These are phyloP conservation scores for Planiliza haematocheilus DNA, from an alignment of 2,113 vertebrate genomes.

Conservation along the genomic window DNA sequence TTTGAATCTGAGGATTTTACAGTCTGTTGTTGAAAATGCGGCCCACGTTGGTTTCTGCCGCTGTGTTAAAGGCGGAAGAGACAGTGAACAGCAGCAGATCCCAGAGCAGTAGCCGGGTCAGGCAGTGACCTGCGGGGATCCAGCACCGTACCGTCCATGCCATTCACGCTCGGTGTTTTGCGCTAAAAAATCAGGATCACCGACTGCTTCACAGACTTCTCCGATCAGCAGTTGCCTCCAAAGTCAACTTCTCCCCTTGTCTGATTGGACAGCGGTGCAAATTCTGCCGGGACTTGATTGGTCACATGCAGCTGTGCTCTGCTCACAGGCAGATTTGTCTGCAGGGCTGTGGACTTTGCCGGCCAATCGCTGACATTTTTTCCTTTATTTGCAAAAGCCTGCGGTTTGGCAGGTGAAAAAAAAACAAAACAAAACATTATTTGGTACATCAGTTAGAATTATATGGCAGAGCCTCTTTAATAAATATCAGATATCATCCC, in stretches of 20 bases:
- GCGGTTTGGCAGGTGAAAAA: too few relatives aligned
- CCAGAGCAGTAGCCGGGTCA: not conserved
- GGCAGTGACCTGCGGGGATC: conserved; percentile 6
- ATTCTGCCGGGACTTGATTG: conserved; percentile 38
- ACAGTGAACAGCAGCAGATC: not conserved
- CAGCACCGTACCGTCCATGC: not conserved
- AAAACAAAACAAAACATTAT: not conserved
- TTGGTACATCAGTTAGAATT: not conserved
- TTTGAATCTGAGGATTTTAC: too few relatives aligned
- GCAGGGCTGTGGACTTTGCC: not conserved
- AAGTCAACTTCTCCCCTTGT: conserved; percentile 31
- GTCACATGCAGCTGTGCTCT: conserved; percentile 30
- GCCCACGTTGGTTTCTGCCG: not conserved
- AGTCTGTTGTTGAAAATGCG: not conserved
- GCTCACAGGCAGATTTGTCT: conserved; percentile 53
- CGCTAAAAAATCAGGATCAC: conserved; percentile 1
- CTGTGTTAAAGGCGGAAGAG: not conserved
- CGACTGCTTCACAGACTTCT: not conserved
- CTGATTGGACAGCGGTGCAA: conserved; percentile 32
- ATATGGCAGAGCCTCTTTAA: not conserved
- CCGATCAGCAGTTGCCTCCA: conserved; percentile 6
- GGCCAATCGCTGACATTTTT: conserved; percentile 2
- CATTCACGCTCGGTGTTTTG: not conserved
- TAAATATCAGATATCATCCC: not conserved
- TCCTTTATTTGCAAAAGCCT: too few relatives aligned